Conservation (phyloP, 1,140 invertebrate genomes). For the Plutomurus gul region DNA sequence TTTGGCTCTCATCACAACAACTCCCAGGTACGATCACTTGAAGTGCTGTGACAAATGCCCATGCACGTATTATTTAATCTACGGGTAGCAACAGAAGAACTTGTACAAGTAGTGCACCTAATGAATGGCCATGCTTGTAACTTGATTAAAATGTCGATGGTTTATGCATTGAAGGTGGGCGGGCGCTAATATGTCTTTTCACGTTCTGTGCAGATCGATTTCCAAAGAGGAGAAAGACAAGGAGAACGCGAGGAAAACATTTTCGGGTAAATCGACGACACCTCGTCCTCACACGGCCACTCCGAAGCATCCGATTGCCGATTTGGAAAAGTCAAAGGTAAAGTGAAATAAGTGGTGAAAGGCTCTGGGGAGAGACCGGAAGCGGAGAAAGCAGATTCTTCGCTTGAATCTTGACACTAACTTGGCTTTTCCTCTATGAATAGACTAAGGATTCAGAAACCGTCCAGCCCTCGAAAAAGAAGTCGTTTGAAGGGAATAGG, state of each 20-base stretch:
- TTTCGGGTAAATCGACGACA: slow-evolving; percentile 65
- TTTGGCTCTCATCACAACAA: slow-evolving; percentile 77
- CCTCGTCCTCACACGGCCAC: slow-evolving; percentile 59
- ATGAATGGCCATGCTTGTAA: too few relatives aligned
- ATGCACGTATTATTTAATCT: too few relatives aligned
- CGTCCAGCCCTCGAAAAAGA: slow-evolving; percentile 49
- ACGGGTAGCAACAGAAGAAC: too few relatives aligned
- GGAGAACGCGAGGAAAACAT: slow-evolving; percentile 78
- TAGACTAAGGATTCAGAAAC: slow-evolving; percentile 48
- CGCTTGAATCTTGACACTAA: slow-evolving; percentile 32
- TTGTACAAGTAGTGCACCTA: too few relatives aligned
- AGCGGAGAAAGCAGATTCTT: background rate
- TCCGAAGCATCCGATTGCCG: slow-evolving; percentile 53
- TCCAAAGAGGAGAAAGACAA: slow-evolving; percentile 86
- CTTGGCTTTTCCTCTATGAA: background rate
- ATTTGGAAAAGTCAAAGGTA: slow-evolving; percentile 45
- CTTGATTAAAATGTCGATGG: too few relatives aligned
- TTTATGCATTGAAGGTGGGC: too few relatives aligned
- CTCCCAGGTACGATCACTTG: slow-evolving; percentile 69
- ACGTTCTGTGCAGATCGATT: slow-evolving; percentile 62
- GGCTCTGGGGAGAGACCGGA: background rate
- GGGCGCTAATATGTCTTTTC: too few relatives aligned
- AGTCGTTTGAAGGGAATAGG: slow-evolving; percentile 39
- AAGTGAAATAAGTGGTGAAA: background rate
- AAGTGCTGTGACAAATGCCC: too few relatives aligned